Evolutionary conservation across 2,113 vertebrate genomes (phyloP), one percentile per base, ranked within the genome.

Genomic region (Apteryx mantelli): DNA sequence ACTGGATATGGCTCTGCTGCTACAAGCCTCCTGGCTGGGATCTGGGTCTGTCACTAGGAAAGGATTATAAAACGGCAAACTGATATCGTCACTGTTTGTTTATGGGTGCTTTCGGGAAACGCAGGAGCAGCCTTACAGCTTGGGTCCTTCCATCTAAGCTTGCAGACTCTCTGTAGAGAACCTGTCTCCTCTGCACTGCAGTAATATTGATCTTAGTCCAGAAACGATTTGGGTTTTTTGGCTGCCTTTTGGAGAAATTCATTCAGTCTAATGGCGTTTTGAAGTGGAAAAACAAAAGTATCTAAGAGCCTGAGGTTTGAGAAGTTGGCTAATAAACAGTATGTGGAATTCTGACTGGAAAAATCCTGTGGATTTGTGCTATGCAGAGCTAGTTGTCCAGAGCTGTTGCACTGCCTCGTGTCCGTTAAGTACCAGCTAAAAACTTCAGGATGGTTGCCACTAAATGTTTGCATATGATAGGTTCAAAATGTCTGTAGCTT

Each of bases 291-390:
- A 96, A 91, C 75, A 95, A 65, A 93, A 95, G 71, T 74, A 42
- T 82, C 53, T 82, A 44, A 70, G 55, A 83, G 81, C 42, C 46
- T 93, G 93, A 94, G 93, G 85, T 94, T 89, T 94, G 68, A 89
- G 36, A 32, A 82, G 22, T 70, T 95, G 95, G 84, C 95, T 74
- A 26, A 40, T 89, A 91, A 3, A 5, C 16, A 6, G 44, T 6
- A 75, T 26, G 68, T 91, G 87, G 94, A 97, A 95, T 89, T 77
- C 70, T 80, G 89, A 93, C 87, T 93, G 89, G 96, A 96, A 97
- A 95, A 94, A 93, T 70, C 77, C 15, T 77, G 70, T 92, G 78
- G 89, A 48, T 89, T 85, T 77, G 36, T 82, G 82, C 84, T 95
- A 7, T 89, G 70, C 78, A 46, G 66, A 82, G 34, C 50, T 46